A percentile compares a stretch with the other conserved stretches of the same genome.
Evolutionary conservation across 2,888 invertebrate genomes (phyloP).

Genomic region (Dasypolia templi): DNA sequence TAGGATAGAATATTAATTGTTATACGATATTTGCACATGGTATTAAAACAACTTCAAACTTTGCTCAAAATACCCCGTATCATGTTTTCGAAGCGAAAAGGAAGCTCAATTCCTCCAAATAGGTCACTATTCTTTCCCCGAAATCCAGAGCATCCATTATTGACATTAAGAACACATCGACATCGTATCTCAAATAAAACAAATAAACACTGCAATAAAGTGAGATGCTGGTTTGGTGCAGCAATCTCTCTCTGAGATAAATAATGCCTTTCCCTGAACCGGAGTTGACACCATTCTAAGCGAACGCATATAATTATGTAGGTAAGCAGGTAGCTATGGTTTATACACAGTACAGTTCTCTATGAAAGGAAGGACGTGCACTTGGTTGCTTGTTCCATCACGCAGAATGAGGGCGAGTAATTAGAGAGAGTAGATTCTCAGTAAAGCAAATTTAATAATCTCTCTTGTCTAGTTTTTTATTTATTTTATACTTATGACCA

Average conservation of each 20-base stretch:
- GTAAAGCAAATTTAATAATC: conserved; percentile 56
- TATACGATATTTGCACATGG: background rate
- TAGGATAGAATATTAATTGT: no score
- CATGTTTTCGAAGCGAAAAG: background rate
- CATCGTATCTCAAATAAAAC: conserved; percentile 43
- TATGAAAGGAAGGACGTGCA: conserved; percentile 57
- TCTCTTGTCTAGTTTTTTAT: conserved; percentile 24
- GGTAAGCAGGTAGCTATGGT: conserved; percentile 31
- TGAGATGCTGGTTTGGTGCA: conserved; percentile 31
- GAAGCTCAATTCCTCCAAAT: conserved; percentile 3
- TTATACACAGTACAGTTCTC: conserved; percentile 23
- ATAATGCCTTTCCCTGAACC: conserved; percentile 44
- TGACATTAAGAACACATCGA: conserved; percentile 22
- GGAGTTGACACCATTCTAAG: conserved; percentile 54
- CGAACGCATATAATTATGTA: conserved; percentile 54
- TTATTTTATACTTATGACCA: no score
- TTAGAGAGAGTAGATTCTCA: conserved; percentile 68
- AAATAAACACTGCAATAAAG: conserved; percentile 44
- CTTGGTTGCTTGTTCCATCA: conserved; percentile 73
- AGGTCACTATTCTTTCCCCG: conserved; percentile 13
- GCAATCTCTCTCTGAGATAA: conserved; percentile 44
- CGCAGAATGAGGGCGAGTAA: conserved; percentile 67
- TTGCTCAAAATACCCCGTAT: background rate
- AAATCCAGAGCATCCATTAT: conserved; percentile 25
- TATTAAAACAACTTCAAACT: background rate